Base-by-base conservation (phyloP, 2,888 invertebrate genomes). In the Scaptomyza tumidula region DNA sequence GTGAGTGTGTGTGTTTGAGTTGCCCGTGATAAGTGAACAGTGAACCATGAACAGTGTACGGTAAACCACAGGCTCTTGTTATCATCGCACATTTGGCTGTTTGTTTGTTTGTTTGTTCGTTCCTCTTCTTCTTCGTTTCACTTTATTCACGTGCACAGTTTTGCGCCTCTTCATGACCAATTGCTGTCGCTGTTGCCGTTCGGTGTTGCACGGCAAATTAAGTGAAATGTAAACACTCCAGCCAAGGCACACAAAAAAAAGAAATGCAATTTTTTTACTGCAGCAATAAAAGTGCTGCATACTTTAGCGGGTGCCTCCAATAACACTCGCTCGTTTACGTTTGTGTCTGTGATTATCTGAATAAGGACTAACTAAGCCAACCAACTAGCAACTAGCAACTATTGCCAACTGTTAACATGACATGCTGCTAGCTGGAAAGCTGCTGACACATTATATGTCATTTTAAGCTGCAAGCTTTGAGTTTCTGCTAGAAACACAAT, bases 221-320 rank as follows among this genome's bases (percentile, higher is more conserved):
- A 71, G 71, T 83, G 67, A 80, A 67, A 76, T 60, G 74, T 74
- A 75, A 75, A 75, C 75, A 78, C 53, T 60, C 43, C 19, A 19
- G 50, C n/a, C 29, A 33, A 59, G 46, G 19, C 46, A 52, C 49
- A 29, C 5, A 19, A 27, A 16, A 33, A 33, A 33, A 33, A 7
- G 1, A 7, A 50, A 53, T 55, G 50, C 29, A 33, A 39, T 39
- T 45, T 9, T 29, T 29, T 29, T 48, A 41, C 16, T 24, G 33
- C 33, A 19, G 1, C 33, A 49, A 33, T 0, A 33, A 33, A 44
- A 14, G 35, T 39, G 39, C 27, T 24, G 49, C 19, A 55, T 46
- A 66, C 49, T 56, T 45, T n/a, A 49, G 45, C 33, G 43, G 29
- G 35, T 44, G 10, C 4, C 37, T 41, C 62, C 41, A 56, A 62